A percentile compares a stretch with the other conserved stretches of the same genome.
Evolutionary conservation across 2,113 vertebrate species (phyloP).

Genomic region (Heptranchias perlo): DNA sequence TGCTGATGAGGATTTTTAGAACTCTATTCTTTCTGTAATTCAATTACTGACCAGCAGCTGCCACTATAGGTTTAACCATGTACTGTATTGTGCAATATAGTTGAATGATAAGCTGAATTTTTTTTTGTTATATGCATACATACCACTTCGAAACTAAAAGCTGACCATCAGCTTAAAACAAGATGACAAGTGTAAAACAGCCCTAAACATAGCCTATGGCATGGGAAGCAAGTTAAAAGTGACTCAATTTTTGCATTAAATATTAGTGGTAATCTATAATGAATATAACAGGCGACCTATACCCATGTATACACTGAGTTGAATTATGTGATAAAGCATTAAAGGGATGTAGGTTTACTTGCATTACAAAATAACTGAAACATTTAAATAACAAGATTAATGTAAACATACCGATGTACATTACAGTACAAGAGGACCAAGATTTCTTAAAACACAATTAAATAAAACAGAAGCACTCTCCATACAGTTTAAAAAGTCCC

Average conservation of each 20-base stretch:
- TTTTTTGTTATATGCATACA: too few relatives aligned
- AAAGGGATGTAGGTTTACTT: not conserved
- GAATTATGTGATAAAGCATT: not conserved
- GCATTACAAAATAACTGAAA: not conserved
- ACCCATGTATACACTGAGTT: too few relatives aligned
- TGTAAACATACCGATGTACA: not conserved
- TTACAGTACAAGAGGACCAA: not conserved
- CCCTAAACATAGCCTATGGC: too few relatives aligned
- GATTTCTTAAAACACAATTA: not conserved
- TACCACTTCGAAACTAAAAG: too few relatives aligned
- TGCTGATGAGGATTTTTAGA: not conserved
- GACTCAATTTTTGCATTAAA: too few relatives aligned
- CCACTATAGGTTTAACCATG: not conserved
- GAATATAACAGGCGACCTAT: too few relatives aligned
- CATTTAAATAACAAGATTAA: not conserved
- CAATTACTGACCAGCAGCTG: not conserved
- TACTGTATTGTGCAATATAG: not conserved
- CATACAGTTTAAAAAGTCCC: not conserved
- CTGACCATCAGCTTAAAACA: too few relatives aligned
- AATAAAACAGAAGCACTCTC: not conserved
- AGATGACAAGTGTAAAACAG: too few relatives aligned
- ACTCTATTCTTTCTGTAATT: not conserved
- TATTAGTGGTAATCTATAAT: too few relatives aligned
- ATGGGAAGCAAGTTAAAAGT: too few relatives aligned
- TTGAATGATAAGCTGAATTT: not conserved